phyloP scores from a whole-genome alignment of 2,113 vertebrate genomes.

The Melanotaenia duboulayi region DNA sequence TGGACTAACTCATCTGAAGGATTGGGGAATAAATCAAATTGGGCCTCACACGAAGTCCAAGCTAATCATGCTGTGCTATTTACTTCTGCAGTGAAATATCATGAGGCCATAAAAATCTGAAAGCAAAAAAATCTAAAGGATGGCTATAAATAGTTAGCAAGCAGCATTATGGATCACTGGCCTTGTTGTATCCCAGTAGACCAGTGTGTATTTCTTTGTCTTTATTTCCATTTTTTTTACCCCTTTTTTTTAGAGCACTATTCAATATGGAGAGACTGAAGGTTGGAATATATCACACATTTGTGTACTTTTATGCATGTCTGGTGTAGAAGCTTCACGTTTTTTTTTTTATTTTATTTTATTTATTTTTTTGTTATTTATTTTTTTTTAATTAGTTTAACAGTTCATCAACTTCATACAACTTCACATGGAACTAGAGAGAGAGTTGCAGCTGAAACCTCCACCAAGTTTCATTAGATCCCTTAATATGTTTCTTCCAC shows the following conservation, averaged over 20 bases:
- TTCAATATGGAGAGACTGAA: constrained; percentile 29
- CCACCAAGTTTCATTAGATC: constrained; percentile 24
- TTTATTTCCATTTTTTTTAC: constrained; percentile 53
- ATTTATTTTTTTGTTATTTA: not conserved
- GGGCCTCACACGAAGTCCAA: constrained; percentile 72
- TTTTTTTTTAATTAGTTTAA: no score
- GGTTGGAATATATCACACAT: constrained; percentile 18
- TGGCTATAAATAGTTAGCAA: constrained; percentile 78
- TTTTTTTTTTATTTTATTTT: not conserved
- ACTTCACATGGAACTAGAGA: not conserved
- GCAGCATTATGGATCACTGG: constrained; percentile 71
- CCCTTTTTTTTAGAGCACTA: constrained; percentile 27
- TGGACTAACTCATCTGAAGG: constrained; percentile 56
- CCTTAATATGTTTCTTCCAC: not conserved
- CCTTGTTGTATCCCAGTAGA: constrained; percentile 63
- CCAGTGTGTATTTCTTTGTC: constrained; percentile 53
- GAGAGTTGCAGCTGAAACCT: not conserved
- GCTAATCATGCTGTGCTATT: constrained; percentile 74
- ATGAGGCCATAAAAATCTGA: constrained; percentile 82
- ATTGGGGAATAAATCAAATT: constrained; percentile 74
- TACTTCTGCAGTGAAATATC: constrained; percentile 79
- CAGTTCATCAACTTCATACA: not conserved
- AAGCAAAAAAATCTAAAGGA: constrained; percentile 79
- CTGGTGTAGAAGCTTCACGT: constrained; percentile 7
- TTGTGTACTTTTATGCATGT: not conserved